Conservation (phyloP, 2,113 vertebrate genomes). For the Salvelinus namaycush region DNA sequence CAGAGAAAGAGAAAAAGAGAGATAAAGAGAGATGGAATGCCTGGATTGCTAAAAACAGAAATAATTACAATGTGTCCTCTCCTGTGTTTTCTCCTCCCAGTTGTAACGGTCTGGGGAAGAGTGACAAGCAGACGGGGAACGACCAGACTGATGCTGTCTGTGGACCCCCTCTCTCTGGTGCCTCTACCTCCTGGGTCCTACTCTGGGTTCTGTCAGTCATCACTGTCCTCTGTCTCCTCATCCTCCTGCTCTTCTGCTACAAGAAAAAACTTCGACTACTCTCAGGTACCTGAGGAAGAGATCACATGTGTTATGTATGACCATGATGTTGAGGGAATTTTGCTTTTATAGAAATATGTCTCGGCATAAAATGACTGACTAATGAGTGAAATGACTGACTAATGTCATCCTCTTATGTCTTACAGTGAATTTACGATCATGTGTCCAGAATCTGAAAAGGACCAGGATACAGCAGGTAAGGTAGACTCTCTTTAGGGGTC, state of each 20-base stretch:
- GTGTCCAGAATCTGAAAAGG: slow-evolving; percentile 77
- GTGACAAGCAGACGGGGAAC: slow-evolving; percentile 60
- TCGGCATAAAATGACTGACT: too few relatives aligned
- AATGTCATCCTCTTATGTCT: slow-evolving; percentile 4
- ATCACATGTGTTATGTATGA: too few relatives aligned
- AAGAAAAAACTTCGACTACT: slow-evolving; percentile 75
- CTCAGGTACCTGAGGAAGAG: slow-evolving; percentile 37
- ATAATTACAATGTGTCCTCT: slow-evolving; percentile 2
- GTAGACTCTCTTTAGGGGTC: background rate
- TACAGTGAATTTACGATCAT: slow-evolving; percentile 74
- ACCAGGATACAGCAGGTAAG: slow-evolving; percentile 77
- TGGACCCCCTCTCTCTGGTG: slow-evolving; percentile 58
- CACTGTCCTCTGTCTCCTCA: slow-evolving; percentile 69
- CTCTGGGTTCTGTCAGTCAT: slow-evolving; percentile 73
- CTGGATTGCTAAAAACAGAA: background rate
- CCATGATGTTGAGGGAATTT: too few relatives aligned
- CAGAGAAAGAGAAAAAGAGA: background rate
- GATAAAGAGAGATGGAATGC: background rate
- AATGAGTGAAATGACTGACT: too few relatives aligned
- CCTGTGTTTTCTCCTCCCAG: slow-evolving; percentile 46
- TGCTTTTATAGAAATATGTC: background rate
- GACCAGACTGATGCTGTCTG: slow-evolving; percentile 63
- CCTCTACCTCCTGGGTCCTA: slow-evolving; percentile 67
- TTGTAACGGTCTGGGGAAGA: slow-evolving; percentile 71
- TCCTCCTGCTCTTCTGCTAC: slow-evolving; percentile 76